Evolutionary conservation across 2,797 vertebrate species (phyloP), one percentile per base, ranked within the genome.

Genomic region (Pangasius mekongensis): DNA sequence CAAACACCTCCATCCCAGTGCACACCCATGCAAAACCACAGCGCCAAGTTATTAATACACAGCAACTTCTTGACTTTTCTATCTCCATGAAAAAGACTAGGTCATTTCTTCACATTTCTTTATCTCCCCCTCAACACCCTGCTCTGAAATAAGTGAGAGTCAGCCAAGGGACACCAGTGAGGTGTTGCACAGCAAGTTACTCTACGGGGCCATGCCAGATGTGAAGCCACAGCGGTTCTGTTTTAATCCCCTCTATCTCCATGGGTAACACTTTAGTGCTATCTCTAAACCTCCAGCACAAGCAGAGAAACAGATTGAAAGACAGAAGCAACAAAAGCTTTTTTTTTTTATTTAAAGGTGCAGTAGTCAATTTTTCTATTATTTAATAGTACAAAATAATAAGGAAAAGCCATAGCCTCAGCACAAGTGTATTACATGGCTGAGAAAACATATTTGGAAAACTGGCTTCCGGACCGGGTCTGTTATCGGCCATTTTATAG

Each of bases 141-240:
- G 39, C 58, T 27, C 24, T 71, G 69, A 81, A 83, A 49, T 83
- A 64, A 77, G 83, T 54, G 74, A 86, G 85, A 84, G 20, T 83
- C 54, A 87, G 88, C 88, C 69, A 30, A 80, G 85, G 86, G 88
- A 87, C 69, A 30, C 20, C 84, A 52, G 69, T 58, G 47, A 66
- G 14, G 36, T 85, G 47, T 66, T 77, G 78, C 85, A 52, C 81
- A 56, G 77, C 54, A 74, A 43, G 82, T 47, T 60, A 81, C 71
- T 84, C 85, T 86, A 81, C 30, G n/a, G 78, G 90, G 89, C 80
- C 89, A 71, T 33, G 47, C 39, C 85, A 78, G 87, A 83, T 83
- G 58, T 83, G 80, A 88, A 89, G 64, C 74, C 86, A 82, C 84
- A 64, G 84, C 64, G 30, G 77, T 74, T 87, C 87, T 69, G 52